Evolutionary conservation across 1,140 invertebrate genomes (phyloP).

Genomic region (Psix sp.): DNA sequence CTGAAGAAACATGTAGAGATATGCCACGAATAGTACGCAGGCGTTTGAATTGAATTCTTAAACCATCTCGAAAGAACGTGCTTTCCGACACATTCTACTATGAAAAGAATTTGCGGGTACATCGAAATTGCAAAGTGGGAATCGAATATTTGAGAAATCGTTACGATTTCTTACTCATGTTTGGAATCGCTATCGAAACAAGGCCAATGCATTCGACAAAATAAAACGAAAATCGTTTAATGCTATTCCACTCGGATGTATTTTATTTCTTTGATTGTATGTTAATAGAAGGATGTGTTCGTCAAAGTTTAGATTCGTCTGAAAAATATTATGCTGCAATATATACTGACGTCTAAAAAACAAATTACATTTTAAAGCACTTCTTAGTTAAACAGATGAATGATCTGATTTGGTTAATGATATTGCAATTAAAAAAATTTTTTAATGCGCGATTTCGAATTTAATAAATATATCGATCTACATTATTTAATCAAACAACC

Average conservation of each 20-base stretch:
- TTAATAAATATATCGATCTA: too few relatives aligned
- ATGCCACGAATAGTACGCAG: conserved; percentile 33
- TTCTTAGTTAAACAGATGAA: too few relatives aligned
- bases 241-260: conserved; percentile 30
- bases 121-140: conserved; percentile 56
- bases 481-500: too few relatives aligned
- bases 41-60: conserved; percentile 54
- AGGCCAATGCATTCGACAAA: conserved; percentile 43
- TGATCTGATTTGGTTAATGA: too few relatives aligned
- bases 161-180: conserved; percentile 54
- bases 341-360: too few relatives aligned
- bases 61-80: conserved; percentile 39
- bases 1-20: conserved; percentile 43
- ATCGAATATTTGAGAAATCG: conserved; percentile 54
- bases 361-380: too few relatives aligned
- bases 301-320: too few relatives aligned
- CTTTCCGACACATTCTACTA: conserved; percentile 50
- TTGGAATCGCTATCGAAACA: conserved; percentile 42
- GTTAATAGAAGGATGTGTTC: conserved; percentile 10
- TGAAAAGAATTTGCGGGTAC: conserved; percentile 55
- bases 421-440: too few relatives aligned
- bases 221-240: conserved; percentile 44
- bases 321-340: too few relatives aligned
- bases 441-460: too few relatives aligned
- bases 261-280: conserved; percentile 18